Evolutionary conservation across 2,113 vertebrate genomes (phyloP).

Genomic region (Opisthocomus hoazin): DNA sequence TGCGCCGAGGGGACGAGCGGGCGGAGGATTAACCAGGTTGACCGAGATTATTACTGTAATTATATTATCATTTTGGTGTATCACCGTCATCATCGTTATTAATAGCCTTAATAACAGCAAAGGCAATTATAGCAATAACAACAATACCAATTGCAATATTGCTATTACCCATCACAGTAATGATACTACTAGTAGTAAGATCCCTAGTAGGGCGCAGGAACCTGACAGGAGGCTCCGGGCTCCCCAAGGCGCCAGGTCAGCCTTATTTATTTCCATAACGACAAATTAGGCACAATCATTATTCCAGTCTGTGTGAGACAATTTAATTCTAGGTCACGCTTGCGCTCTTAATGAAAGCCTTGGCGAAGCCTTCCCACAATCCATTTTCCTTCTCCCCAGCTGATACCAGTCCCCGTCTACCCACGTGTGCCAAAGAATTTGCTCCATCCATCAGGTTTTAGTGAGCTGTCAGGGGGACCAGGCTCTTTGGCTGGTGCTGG

Average conservation of each 20-base stretch:
- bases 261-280: conserved; percentile 58
- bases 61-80: not conserved
- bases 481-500: not conserved
- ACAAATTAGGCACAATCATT: conserved; percentile 53
- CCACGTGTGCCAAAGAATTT: not conserved
- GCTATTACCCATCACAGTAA: not conserved
- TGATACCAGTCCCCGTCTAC: not conserved
- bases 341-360: conserved; percentile 55
- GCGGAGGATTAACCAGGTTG: conserved; percentile 9
- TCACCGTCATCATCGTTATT: not conserved
- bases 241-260: conserved; percentile 43
- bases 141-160: not conserved
- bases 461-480: not conserved
- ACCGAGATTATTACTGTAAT: conserved; percentile 36
- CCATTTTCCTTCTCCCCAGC: conserved; percentile 48
- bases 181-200: not conserved
- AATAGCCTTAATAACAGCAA: conserved; percentile 47
- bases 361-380: conserved; percentile 52
- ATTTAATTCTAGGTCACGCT: conserved; percentile 60
- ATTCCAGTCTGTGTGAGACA: conserved; percentile 53
- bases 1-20: not conserved
- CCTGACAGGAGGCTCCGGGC: not conserved
- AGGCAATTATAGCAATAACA: conserved; percentile 42
- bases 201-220: not conserved
- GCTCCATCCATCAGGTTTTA: conserved; percentile 16